Conservation (phyloP, 2,797 vertebrate species). For the Molossus alvarezi region DNA sequence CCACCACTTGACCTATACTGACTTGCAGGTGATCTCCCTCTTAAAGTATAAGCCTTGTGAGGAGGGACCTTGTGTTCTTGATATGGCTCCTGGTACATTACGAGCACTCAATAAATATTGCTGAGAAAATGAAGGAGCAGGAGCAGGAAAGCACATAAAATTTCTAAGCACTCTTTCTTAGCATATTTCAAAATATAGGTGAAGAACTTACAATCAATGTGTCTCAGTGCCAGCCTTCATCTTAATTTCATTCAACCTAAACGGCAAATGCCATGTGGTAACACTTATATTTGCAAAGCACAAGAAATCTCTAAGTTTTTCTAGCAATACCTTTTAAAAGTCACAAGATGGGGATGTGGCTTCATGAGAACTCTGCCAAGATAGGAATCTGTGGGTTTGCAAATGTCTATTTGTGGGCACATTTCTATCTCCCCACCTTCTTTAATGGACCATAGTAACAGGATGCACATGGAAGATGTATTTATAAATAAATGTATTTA, state of each 20-base stretch:
- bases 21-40: neutral
- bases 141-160: neutral
- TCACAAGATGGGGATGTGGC: neutral
- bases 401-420: neutral
- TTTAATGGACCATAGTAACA: neutral
- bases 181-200: neutral
- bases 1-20: neutral
- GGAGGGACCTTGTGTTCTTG: neutral
- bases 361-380: neutral
- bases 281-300: neutral
- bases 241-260: neutral
- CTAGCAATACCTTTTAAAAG: neutral
- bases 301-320: neutral
- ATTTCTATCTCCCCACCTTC: neutral
- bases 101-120: neutral
- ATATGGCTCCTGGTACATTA: neutral
- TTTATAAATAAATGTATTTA: neutral
- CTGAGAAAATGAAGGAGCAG: neutral
- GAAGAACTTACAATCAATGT: neutral
- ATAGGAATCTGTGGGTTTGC: neutral
- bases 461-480: neutral
- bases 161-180: neutral
- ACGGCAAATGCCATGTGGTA: neutral
- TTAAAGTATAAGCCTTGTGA: neutral
- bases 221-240: neutral